Conservation (phyloP, 1,140 invertebrate species). For the Sitobion miscanthi region DNA sequence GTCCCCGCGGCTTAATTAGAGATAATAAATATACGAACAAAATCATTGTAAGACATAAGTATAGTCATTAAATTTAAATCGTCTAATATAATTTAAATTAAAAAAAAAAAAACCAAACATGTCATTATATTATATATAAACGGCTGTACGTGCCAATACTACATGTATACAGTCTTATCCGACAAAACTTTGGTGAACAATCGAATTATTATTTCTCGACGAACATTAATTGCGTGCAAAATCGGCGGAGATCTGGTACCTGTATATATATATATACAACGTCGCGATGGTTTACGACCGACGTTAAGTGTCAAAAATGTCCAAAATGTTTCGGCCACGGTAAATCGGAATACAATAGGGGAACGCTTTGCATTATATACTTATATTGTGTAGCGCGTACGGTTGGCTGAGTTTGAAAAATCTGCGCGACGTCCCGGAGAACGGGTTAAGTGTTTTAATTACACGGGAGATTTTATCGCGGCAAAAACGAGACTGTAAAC, state of each 20-base stretch:
- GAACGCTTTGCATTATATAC: not conserved
- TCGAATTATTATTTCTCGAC: not conserved
- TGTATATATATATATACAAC: not conserved
- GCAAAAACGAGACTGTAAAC: conserved; percentile 41
- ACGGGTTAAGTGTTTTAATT: conserved; percentile 57
- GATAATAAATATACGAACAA: not conserved
- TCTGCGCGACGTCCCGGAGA: not conserved
- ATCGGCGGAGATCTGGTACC: not conserved
- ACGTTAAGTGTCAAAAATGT: conserved; percentile 23
- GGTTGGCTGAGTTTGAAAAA: conserved; percentile 26
- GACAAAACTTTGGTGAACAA: not conserved
- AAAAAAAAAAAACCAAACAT: not conserved
- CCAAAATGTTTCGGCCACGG: not conserved
- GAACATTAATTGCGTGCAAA: not conserved
- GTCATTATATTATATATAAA: not conserved
- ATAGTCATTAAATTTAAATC: not conserved
- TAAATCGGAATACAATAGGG: not conserved
- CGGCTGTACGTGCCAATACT: not conserved
- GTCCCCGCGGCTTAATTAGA: not conserved
- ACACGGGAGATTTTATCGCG: conserved; percentile 32
- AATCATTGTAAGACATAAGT: too few species aligned
- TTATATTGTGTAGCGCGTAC: not conserved
- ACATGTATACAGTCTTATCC: too few species aligned
- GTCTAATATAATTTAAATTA: not conserved
- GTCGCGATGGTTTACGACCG: not conserved